Evolutionary conservation across 2,113 vertebrate species (phyloP).

Genomic region (Lipophrys pholis): DNA sequence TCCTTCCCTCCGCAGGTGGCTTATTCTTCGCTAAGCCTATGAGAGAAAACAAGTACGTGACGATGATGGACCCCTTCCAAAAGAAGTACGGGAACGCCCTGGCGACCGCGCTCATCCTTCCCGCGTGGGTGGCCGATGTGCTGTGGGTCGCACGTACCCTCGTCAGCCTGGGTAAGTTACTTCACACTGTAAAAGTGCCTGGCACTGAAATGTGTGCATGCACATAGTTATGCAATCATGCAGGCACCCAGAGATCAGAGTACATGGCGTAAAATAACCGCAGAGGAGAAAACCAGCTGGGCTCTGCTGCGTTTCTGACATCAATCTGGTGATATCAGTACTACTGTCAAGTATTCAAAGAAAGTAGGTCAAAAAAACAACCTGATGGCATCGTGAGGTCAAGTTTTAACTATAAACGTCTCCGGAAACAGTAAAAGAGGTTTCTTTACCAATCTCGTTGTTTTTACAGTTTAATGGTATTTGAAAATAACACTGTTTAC

Average conservation of each 20-base stretch:
- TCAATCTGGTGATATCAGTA: not conserved
- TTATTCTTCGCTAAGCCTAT: conserved; percentile 89
- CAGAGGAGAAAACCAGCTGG: not conserved
- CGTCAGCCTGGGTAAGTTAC: conserved; percentile 84
- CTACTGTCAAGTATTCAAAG: not conserved
- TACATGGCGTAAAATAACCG: conserved; percentile 15
- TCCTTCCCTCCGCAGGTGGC: conserved; percentile 77
- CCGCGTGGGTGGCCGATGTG: conserved; percentile 86
- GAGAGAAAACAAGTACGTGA: conserved; percentile 87
- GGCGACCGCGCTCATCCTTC: conserved; percentile 84
- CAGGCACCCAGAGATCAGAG: conserved; percentile 3
- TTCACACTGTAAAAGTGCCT: conserved; percentile 14
- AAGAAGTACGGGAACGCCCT: conserved; percentile 83
- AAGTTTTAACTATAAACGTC: no score
- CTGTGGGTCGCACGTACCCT: conserved; percentile 90
- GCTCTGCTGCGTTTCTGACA: conserved; percentile 1
- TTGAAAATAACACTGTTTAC: no score
- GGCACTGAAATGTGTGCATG: not conserved
- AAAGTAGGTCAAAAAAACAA: not conserved
- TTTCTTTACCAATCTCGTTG: no score
- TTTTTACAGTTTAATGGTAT: no score
- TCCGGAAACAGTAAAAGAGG: no score
- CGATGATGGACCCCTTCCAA: conserved; percentile 90
- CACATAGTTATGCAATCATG: conserved; percentile 10
- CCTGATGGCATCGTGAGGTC: no score